Evolutionary conservation across 2,888 invertebrate genomes (phyloP), one percentile per base, ranked within the genome.

Genomic region (Epinotia demarniana): DNA sequence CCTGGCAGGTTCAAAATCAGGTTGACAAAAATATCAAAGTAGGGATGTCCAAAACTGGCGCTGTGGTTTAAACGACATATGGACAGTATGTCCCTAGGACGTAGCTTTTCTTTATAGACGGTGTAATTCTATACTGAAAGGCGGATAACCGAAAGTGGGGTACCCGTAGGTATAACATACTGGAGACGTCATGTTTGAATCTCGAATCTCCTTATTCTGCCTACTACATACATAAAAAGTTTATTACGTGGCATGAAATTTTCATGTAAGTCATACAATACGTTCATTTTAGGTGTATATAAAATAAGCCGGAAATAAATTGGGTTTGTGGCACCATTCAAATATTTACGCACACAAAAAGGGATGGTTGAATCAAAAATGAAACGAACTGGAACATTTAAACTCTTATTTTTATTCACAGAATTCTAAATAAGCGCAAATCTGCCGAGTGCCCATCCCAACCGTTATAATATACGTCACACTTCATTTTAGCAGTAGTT

Each of bases 341-440:
- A 64, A 64, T 23, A 33, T 33, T 33, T 33, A 33, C 1, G 33
- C 33, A 16, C 64, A 23, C 23, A 23, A 63, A 63, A 27, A 49
- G 3, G 53, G 66, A 46, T 58, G n/a, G 39, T 53, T 66, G 53
- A 27, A 53, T 53, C 16, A 27, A 23, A 53, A 66, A 27, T 27
- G n/a, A 53, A 64, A 49, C n/a, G 23, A 49, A 23, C 49, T 64
- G 64, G 49, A 64, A 64, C 16, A 5, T 13, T 64, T 46, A 64
- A 58, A 23, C n/a, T 16, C 3, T 9, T 16, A 9, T 49, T 39
- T 64, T 49, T 46, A 64, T 64, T 27, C 49, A n/a, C 49, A 58
- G 4, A 23, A 49, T 49, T 64, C 16, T 64, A 27, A 64, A 5
- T 58, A 27, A 58, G 23, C 19, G 12, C 13, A 18, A 46, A 6